phyloP scores from a whole-genome alignment of 92 coral and sea anemone genomes.

The Nematostella vectensis region DNA sequence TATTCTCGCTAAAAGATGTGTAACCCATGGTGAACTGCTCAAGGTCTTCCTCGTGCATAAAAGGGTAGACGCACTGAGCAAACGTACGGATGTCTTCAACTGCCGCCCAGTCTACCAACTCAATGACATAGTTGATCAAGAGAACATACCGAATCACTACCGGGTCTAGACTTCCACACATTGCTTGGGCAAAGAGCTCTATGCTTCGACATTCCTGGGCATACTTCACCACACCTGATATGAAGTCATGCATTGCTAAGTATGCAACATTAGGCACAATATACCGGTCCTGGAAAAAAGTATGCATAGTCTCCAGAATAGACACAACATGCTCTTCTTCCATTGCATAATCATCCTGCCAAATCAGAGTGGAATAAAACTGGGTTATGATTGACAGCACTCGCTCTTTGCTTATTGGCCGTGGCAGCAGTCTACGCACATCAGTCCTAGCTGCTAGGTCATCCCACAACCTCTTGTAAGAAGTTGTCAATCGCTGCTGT shows the following conservation, averaged over 20 bases:
- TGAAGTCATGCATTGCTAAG: constrained; percentile 77
- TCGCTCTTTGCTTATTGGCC: constrained; percentile 53
- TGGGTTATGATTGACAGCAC: constrained; percentile 62
- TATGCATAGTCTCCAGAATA: constrained; percentile 58
- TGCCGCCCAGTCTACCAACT: constrained; percentile 75
- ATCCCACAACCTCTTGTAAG: constrained; percentile 80
- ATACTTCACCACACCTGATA: constrained; percentile 62
- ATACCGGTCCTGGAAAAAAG: constrained; percentile 81
- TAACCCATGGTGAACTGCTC: constrained; percentile 98
- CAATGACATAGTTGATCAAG: constrained; percentile 70
- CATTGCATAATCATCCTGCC: constrained; percentile 86
- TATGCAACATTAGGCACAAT: constrained; percentile 56
- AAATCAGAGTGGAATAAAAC: constrained; percentile 65
- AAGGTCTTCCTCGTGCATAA: constrained; percentile 93
- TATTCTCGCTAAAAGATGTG: constrained; percentile 95
- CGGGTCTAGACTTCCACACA: constrained; percentile 93
- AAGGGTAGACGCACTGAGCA: constrained; percentile 77
- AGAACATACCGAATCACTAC: constrained; percentile 79
- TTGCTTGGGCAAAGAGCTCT: constrained; percentile 84
- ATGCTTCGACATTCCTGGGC: constrained; percentile 49
- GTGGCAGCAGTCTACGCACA: constrained; percentile 38
- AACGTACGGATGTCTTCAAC: constrained; percentile 72
- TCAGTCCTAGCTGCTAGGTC: constrained; percentile 53
- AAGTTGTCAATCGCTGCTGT: constrained; percentile 74
- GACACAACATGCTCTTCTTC: constrained; percentile 85